Evolutionary conservation across 2,888 invertebrate species (phyloP), one percentile per base, ranked within the genome.

Genomic region (Drosophila peninsularis): DNA sequence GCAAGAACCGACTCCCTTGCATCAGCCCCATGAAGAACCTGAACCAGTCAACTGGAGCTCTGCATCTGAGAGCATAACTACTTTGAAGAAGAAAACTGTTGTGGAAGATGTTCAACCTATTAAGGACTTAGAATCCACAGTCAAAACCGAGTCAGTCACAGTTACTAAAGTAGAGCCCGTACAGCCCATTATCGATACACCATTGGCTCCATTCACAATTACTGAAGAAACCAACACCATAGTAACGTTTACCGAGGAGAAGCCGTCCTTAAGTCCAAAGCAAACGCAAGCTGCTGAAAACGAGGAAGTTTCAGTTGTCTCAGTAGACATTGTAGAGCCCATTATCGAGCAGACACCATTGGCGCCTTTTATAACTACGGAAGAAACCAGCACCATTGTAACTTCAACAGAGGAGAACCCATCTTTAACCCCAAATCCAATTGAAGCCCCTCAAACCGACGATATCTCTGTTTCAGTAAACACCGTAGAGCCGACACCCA

Each of bases 191-290:
- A 7, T 36, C 0, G 14, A 56, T 13, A 58, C 67, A 9, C 62
- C 65, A 0, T 55, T 75, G 36, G 62, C 53, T 37, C 50, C 71
- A n/a, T 65, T 62, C n/a, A 24, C 54, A 45, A 32, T 39, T 17
- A 45, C 27, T 45, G 27, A 45, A 30, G 45, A 45, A 17, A 27
- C 11, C 27, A 30, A 1, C 30, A 30, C 30, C 4, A 19, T 17
- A 14, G 19, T 49, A 7, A 19, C 32, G 21, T 11, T 6, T 11
- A 30, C 19, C 21, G 32, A 50, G 4, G 34, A 32, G 21, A 34
- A 9, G 2, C 4, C 19, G 3, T 19, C 49, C 9, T 7, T 14
- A 9, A 27, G n/a, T 10, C 5, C 45, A n/a, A 6, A 34, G 9
- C 13, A 44, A 37, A 9, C 19, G 10, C 37, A 44, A 17, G 11